Evolutionary conservation across 1,140 invertebrate species (phyloP).

Genomic region (Eufriesea mexicana): DNA sequence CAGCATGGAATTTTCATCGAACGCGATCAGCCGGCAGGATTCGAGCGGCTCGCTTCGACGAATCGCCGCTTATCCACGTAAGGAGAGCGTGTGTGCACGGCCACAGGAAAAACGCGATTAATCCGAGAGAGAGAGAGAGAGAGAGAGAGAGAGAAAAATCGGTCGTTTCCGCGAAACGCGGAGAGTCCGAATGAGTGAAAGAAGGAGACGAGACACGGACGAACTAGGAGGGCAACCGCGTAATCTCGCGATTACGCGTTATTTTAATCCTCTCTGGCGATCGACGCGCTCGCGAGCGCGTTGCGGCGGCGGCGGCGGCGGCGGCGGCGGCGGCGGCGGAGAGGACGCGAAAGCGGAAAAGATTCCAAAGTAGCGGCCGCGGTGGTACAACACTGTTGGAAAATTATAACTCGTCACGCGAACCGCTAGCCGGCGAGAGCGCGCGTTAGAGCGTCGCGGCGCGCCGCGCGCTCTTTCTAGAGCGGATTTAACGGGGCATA

Average conservation of each 20-base stretch:
- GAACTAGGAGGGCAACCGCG: not conserved
- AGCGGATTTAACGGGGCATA: slow-evolving; percentile 46
- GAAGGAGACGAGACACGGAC: not conserved
- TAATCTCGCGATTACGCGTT: slow-evolving; percentile 44
- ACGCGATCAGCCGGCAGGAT: not conserved
- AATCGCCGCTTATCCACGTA: not conserved
- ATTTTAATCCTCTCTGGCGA: slow-evolving; percentile 20
- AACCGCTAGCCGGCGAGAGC: slow-evolving; percentile 22
- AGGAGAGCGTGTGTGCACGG: not conserved
- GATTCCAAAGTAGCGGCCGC: slow-evolving; percentile 1
- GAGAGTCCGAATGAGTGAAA: not conserved
- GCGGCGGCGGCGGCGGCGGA: not conserved
- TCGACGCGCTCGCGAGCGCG: slow-evolving; percentile 12
- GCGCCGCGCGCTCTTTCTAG: not conserved
- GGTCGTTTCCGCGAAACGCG: slow-evolving; percentile 12
- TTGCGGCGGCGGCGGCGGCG: slow-evolving; percentile 7
- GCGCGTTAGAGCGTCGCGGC: not conserved
- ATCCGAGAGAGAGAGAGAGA: not conserved
- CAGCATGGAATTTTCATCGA: slow-evolving; percentile 11
- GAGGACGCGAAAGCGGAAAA: slow-evolving; percentile 39
- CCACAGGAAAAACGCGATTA: slow-evolving; percentile 42
- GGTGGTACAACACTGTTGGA: slow-evolving; percentile 23
- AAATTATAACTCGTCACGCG: slow-evolving; percentile 48
- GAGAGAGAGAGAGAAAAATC: not conserved
- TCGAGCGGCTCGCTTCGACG: not conserved